phyloP scores from a whole-genome alignment of 1,140 invertebrate genomes.

The Drosophila santomea region DNA sequence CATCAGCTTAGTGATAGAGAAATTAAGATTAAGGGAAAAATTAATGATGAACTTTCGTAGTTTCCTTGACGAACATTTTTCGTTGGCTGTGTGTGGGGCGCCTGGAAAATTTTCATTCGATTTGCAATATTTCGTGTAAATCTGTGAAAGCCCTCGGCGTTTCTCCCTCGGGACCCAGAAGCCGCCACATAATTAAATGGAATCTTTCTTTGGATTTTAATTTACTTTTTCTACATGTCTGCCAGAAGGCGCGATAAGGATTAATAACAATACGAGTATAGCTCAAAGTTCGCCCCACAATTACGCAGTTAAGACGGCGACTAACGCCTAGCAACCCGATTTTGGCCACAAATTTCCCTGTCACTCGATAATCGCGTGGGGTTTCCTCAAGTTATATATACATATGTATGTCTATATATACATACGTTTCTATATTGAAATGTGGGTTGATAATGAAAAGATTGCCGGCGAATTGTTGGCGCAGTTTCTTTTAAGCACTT shows the following conservation, averaged over 20 bases:
- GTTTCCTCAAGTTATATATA: slow-evolving; percentile 6
- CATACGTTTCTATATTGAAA: slow-evolving; percentile 1
- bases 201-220: slow-evolving; percentile 19
- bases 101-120: slow-evolving; percentile 52
- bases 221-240: slow-evolving; percentile 28
- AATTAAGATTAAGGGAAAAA: not conserved
- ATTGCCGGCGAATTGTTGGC: slow-evolving; percentile 32
- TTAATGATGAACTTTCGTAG: not conserved
- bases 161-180: slow-evolving; percentile 1
- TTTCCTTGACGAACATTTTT: slow-evolving; percentile 38
- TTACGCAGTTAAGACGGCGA: slow-evolving; percentile 54
- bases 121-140: slow-evolving; percentile 15
- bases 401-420: not conserved
- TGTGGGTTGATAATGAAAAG: slow-evolving; percentile 27
- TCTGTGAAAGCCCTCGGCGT: slow-evolving; percentile 4
- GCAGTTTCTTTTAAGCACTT: slow-evolving; percentile 3
- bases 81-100: slow-evolving; percentile 15
- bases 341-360: slow-evolving; percentile 3
- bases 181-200: slow-evolving; percentile 33
- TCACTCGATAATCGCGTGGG: slow-evolving; percentile 20
- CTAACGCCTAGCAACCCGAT: slow-evolving; percentile 60
- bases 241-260: slow-evolving; percentile 52
- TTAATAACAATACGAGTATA: slow-evolving; percentile 8
- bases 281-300: slow-evolving; percentile 56
- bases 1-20: not conserved